phyloP scores from a whole-genome alignment of 2,113 vertebrate species.

The Tachuris rubrigastra region DNA sequence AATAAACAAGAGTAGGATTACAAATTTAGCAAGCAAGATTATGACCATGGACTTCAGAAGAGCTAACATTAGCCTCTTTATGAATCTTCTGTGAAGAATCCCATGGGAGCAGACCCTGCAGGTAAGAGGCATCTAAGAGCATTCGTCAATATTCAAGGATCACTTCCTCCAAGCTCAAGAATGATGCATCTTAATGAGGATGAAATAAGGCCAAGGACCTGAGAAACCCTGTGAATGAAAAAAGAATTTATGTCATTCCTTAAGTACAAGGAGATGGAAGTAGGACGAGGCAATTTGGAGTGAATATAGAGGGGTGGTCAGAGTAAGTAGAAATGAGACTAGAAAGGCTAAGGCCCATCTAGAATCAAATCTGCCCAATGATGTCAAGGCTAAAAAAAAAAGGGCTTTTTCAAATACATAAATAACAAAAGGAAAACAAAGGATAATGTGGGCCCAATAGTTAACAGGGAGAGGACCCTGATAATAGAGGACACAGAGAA shows the following conservation, averaged over 20 bases:
- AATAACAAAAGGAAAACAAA: background rate
- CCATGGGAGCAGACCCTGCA: background rate
- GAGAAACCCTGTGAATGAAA: background rate
- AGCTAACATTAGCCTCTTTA: background rate
- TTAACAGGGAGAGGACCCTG: background rate
- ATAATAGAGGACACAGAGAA: background rate
- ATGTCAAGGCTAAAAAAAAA: background rate
- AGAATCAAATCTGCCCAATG: background rate
- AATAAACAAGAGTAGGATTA: background rate
- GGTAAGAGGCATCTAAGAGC: background rate
- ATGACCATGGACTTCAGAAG: background rate
- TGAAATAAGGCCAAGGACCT: background rate
- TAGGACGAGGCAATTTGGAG: background rate
- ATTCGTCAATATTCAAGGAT: background rate
- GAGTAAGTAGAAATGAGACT: background rate
- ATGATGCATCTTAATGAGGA: background rate
- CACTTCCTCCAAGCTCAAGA: background rate
- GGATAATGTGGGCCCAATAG: background rate
- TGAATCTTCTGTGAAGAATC: background rate
- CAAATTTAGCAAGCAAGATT: background rate
- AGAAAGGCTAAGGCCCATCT: background rate
- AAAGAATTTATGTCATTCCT: background rate
- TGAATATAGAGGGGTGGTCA: background rate
- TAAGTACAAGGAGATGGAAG: background rate
- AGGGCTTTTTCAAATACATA: background rate